phyloP scores from a whole-genome alignment of 2,888 invertebrate genomes.

The Seira musarum region DNA sequence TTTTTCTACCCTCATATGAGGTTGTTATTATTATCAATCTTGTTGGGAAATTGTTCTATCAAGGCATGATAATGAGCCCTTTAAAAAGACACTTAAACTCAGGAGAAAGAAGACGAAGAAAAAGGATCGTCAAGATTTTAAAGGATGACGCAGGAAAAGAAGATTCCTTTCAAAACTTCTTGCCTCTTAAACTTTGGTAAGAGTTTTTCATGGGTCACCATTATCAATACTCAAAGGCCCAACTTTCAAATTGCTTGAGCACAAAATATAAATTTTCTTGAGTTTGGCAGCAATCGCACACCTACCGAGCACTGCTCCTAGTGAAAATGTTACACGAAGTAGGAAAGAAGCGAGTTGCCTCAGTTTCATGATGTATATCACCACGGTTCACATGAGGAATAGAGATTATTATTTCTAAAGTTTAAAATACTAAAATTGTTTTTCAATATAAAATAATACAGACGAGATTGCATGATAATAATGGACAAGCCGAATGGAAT shows the following conservation, averaged over 20 bases:
- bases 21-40: constrained; percentile 36
- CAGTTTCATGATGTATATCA: constrained; percentile 18
- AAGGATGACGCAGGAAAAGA: constrained; percentile 12
- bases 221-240: constrained; percentile 19
- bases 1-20: background rate
- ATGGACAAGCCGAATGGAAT: constrained; percentile 18
- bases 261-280: constrained; percentile 5
- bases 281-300: background rate
- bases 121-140: constrained; percentile 21
- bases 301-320: constrained; percentile 12
- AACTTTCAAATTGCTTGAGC: background rate
- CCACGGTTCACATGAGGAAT: constrained; percentile 51
- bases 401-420: constrained; percentile 12
- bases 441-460: background rate
- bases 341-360: no score
- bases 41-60: constrained; percentile 46
- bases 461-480: constrained; percentile 16
- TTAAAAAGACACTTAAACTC: constrained; percentile 44
- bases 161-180: background rate
- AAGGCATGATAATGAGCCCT: constrained; percentile 57
- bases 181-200: constrained; percentile 1
- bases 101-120: background rate
- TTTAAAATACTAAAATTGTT: constrained; percentile 9
- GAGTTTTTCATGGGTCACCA: constrained; percentile 42
- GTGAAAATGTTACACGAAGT: constrained; percentile 30